Evolutionary conservation across 2,113 vertebrate genomes (phyloP), one percentile per base, ranked within the genome.

Genomic region (Sinocyclocheilus anophthalmus): DNA sequence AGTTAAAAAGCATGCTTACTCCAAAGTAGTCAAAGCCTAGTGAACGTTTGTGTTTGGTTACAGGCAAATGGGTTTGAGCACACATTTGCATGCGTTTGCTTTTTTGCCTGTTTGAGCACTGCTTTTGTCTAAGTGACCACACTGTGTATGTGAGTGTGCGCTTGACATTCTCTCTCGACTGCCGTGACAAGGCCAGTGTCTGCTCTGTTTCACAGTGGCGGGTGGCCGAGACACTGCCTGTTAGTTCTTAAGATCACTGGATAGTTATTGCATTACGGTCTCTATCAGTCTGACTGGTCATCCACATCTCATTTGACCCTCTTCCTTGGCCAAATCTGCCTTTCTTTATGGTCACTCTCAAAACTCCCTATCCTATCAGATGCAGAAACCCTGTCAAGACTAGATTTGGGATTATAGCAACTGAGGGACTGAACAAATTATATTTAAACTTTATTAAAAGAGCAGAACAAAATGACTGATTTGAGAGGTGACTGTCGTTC

Each of bases 231-330:
- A 78, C 81, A 67, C 67, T 88, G 18, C 48, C 86, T 90, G 73
- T 86, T 50, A 86, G 18, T 78, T 13, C 16, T 76, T 76, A 42
- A 84, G 55, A 70, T 69, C 30, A 10, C 30, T 16, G 39, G 26
- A 57, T 84, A 83, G 73, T 90, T 87, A 93, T 91, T 89, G 22
- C 50, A 86, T 90, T 89, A 87, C 69, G 87, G 59, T 87, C 81
- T 87, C 83, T 81, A 82, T 86, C 33, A 48, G 77, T 84, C 57
- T 84, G 67, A 3, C 61, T 55, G 24, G 59, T 88, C 88, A 82
- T 50, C 63, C 81, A 67, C 81, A 81, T 73, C 76, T 87, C 33
- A 86, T 91, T 91, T 85, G 76, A 80, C 48, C 63, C 22, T 77
- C 84, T 76, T 87, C 65, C 73, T 76, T 50, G 12, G 22, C 39